Conservation (phyloP, 2,797 vertebrate species). For the Halcyon chelicuti region DNA sequence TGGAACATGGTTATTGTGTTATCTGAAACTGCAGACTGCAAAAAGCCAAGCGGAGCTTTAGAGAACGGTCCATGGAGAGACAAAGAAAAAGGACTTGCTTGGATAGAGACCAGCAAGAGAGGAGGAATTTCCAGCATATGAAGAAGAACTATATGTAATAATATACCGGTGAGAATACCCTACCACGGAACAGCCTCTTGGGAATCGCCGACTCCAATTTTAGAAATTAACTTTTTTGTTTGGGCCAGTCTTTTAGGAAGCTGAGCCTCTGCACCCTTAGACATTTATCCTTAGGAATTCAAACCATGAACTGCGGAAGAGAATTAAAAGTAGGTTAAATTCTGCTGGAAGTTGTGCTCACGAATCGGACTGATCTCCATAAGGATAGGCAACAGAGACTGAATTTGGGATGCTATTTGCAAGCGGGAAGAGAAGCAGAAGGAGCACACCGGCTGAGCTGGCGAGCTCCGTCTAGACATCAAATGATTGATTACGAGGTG, state of each 20-base stretch:
- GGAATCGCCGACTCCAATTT: neutral
- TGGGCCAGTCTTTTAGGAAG: neutral
- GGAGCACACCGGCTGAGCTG: neutral
- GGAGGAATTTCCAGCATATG: slow-evolving; percentile 19
- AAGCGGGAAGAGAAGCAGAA: neutral
- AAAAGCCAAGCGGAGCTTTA: neutral
- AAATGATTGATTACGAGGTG: neutral
- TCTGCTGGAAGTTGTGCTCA: neutral
- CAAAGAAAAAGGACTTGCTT: neutral
- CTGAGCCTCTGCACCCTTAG: neutral
- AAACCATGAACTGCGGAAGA: neutral
- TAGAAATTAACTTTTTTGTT: neutral
- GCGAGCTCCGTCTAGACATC: neutral
- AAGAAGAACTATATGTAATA: neutral
- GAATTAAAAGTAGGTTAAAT: neutral
- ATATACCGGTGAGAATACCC: neutral
- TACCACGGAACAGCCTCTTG: neutral
- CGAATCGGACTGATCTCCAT: slow-evolving; percentile 1
- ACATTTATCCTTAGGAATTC: neutral
- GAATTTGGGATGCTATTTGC: neutral
- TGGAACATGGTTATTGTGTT: slow-evolving; percentile 68
- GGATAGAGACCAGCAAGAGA: slow-evolving; percentile 4
- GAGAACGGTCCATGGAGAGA: slow-evolving; percentile 20
- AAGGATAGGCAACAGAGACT: neutral
- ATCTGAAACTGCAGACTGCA: slow-evolving; percentile 70